A percentile compares a stretch with the other conserved stretches of the same genome.
Evolutionary conservation across 2,888 invertebrate species (phyloP).

Genomic region (Phortica okadai): DNA sequence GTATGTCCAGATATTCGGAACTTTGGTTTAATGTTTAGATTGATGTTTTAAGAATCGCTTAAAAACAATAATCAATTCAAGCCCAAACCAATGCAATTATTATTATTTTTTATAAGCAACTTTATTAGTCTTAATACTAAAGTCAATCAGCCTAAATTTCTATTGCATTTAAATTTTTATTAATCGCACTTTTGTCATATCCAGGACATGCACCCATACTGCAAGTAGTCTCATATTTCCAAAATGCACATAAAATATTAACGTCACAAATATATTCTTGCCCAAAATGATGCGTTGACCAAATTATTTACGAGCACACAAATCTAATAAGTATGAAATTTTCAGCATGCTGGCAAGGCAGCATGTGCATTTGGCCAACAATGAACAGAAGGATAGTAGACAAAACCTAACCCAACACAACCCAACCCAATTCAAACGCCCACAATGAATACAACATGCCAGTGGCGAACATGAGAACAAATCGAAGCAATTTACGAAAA

Average conservation of each 20-base stretch:
- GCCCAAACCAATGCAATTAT: no score
- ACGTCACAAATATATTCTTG: neutral
- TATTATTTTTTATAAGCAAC: no score
- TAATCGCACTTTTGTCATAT: no score
- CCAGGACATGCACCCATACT: slow-evolving; percentile 11
- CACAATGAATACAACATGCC: slow-evolving; percentile 8
- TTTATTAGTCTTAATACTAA: no score
- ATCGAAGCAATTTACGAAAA: slow-evolving; percentile 74
- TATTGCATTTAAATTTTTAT: no score
- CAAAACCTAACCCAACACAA: slow-evolving; percentile 1
- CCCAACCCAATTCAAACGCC: neutral
- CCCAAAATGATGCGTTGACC: neutral
- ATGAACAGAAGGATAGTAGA: neutral
- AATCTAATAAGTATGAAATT: slow-evolving; percentile 3
- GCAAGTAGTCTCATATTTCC: slow-evolving; percentile 55
- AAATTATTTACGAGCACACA: slow-evolving; percentile 23
- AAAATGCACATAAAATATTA: slow-evolving; percentile 40
- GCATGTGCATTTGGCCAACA: slow-evolving; percentile 1
- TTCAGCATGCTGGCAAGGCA: neutral
- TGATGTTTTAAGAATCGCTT: no score
- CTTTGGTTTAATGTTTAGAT: no score
- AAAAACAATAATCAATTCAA: no score
- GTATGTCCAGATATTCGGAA: no score
- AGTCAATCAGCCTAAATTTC: no score
- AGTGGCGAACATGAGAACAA: slow-evolving; percentile 48